These are phyloP conservation scores for Alloscopus bannaensis DNA, from an alignment of 2,888 invertebrate species.

Conservation along the genomic window DNA sequence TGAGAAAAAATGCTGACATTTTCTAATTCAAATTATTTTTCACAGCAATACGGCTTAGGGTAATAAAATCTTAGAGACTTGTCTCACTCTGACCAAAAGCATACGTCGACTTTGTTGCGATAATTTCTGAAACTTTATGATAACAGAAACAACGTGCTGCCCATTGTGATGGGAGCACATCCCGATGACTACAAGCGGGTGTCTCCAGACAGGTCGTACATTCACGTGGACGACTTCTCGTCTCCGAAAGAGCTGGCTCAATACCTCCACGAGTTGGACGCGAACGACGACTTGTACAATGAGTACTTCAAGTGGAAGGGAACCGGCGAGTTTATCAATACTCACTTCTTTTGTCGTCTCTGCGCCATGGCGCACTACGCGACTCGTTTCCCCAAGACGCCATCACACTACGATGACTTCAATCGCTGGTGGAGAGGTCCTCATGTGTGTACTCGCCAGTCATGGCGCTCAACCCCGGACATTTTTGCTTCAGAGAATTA, in stretches of 20 bases:
- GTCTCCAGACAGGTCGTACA: constrained; percentile 93
- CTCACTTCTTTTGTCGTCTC: constrained; percentile 94
- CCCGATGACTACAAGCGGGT: constrained; percentile 92
- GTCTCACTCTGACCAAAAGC: too few relatives aligned
- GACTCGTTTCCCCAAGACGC: constrained; percentile 61
- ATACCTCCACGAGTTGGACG: constrained; percentile 89
- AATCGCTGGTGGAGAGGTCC: constrained; percentile 95
- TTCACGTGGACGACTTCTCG: constrained; percentile 96
- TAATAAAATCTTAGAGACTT: background rate
- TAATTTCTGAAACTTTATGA: too few relatives aligned
- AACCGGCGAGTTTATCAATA: constrained; percentile 96
- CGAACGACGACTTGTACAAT: constrained; percentile 93
- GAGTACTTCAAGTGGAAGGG: constrained; percentile 96
- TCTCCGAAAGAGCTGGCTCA: constrained; percentile 90
- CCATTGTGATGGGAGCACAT: constrained; percentile 97
- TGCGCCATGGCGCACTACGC: constrained; percentile 89
- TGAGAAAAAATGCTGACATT: constrained; percentile 2
- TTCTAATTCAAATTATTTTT: constrained; percentile 18
- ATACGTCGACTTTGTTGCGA: too few relatives aligned
- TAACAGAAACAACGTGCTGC: constrained; percentile 87
- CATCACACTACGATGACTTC: constrained; percentile 84
- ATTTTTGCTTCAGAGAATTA: constrained; percentile 70
- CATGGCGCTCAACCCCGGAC: constrained; percentile 79
- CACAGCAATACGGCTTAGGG: background rate
- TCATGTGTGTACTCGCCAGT: constrained; percentile 83